Conservation (phyloP, 2,888 invertebrate species). For the Abscondita cerata region DNA sequence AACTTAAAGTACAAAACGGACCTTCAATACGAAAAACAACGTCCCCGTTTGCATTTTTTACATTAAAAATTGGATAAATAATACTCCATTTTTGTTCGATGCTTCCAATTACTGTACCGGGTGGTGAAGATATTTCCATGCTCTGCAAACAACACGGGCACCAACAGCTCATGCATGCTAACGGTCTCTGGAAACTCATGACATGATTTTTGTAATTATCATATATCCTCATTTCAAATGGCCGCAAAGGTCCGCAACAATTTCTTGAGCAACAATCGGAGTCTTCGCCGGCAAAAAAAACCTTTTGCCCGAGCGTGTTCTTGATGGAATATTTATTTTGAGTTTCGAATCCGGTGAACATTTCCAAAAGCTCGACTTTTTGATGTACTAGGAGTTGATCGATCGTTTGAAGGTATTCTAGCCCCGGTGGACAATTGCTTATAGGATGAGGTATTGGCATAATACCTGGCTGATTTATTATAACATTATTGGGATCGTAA, state of each 20-base stretch:
- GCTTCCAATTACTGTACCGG: conserved; percentile 72
- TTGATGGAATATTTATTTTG: conserved; percentile 88
- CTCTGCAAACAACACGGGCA: conserved; percentile 86
- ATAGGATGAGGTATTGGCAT: neutral
- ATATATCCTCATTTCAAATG: conserved; percentile 86
- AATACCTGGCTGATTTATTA: neutral
- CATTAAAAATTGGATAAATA: conserved; percentile 73
- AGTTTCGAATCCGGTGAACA: conserved; percentile 85
- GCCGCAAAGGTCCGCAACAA: conserved; percentile 81
- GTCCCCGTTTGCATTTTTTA: conserved; percentile 78
- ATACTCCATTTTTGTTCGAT: conserved; percentile 81
- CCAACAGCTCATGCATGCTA: conserved; percentile 79
- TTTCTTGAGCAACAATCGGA: conserved; percentile 85
- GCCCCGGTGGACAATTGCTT: conserved; percentile 65
- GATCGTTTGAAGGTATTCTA: conserved; percentile 89
- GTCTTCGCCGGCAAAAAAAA: conserved; percentile 83
- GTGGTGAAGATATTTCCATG: conserved; percentile 79
- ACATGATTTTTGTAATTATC: conserved; percentile 85
- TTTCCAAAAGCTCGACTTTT: conserved; percentile 78
- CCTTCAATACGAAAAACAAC: conserved; percentile 81
- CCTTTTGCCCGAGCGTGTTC: conserved; percentile 78
- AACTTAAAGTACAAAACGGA: conserved; percentile 77
- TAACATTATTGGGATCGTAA: neutral
- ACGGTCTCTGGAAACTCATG: conserved; percentile 81
- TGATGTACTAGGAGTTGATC: conserved; percentile 83